phyloP scores from a whole-genome alignment of 2,888 invertebrate genomes.

The Notodonta dromedarius region DNA sequence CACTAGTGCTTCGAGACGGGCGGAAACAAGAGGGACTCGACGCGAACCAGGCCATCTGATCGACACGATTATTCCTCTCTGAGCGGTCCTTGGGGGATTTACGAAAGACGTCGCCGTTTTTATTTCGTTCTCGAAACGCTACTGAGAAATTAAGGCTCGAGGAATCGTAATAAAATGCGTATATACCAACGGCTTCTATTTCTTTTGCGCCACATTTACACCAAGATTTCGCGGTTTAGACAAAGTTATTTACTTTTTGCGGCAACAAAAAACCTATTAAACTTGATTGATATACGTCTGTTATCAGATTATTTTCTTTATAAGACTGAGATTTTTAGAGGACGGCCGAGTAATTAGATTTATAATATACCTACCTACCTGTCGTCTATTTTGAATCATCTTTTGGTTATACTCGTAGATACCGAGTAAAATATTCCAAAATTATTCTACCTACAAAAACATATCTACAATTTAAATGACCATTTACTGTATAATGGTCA shows the following conservation, averaged over 20 bases:
- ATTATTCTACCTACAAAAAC: no score
- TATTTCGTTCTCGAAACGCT: slow-evolving; percentile 25
- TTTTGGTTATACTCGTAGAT: no score
- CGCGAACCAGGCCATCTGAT: slow-evolving; percentile 64
- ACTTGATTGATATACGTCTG: slow-evolving; percentile 6
- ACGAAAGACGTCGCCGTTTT: slow-evolving; percentile 33
- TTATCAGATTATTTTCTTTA: neutral
- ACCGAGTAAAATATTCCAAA: no score
- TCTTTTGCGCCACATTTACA: slow-evolving; percentile 5
- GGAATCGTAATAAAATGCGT: slow-evolving; percentile 17
- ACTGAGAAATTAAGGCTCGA: slow-evolving; percentile 24
- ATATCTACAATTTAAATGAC: no score
- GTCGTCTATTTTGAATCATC: no score
- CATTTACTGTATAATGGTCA: no score
- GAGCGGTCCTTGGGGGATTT: slow-evolving; percentile 26
- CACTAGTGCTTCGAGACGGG: slow-evolving; percentile 49
- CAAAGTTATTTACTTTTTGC: neutral
- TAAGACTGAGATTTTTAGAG: no score
- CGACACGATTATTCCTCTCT: slow-evolving; percentile 46
- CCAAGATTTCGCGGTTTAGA: neutral
- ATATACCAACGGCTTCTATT: slow-evolving; percentile 16
- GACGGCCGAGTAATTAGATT: no score
- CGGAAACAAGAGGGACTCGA: slow-evolving; percentile 51
- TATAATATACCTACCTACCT: no score
- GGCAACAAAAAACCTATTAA: slow-evolving; percentile 1